Evolutionary conservation across 92 coral and sea anemone species (phyloP).

Genomic region (Plumapathes pennacea): DNA sequence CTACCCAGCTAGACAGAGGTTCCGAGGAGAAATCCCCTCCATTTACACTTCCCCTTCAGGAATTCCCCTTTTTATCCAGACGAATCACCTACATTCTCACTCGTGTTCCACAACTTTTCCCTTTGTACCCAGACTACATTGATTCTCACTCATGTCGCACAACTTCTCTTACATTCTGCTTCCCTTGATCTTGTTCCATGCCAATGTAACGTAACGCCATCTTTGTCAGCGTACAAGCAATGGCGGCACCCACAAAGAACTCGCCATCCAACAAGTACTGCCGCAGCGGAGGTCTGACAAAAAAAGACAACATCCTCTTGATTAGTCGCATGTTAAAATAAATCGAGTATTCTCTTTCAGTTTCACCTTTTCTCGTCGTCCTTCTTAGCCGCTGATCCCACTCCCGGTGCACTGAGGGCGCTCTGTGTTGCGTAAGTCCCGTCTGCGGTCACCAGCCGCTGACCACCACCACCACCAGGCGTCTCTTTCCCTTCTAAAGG

Average conservation of each 20-base stretch:
- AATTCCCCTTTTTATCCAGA: too few species aligned
- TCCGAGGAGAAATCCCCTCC: too few species aligned
- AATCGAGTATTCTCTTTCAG: not conserved
- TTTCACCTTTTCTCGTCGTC: constrained; percentile 74
- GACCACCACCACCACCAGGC: constrained; percentile 42
- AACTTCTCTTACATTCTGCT: constrained; percentile 94
- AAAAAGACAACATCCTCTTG: not conserved
- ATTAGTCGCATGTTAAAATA: not conserved
- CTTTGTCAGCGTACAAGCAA: constrained; percentile 88
- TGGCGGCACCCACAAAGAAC: constrained; percentile 97
- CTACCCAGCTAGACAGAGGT: too few species aligned
- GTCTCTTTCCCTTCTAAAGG: too few species aligned
- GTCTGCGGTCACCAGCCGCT: constrained; percentile 96
- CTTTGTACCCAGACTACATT: too few species aligned
- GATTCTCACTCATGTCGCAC: too few species aligned
- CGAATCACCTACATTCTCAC: too few species aligned
- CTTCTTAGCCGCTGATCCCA: constrained; percentile 67
- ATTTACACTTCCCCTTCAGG: too few species aligned
- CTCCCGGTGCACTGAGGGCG: constrained; percentile 82
- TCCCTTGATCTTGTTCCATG: constrained; percentile 70
- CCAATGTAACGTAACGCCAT: constrained; percentile 90
- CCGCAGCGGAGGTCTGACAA: constrained; percentile 87
- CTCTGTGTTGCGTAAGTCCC: constrained; percentile 99
- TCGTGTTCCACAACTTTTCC: too few species aligned
- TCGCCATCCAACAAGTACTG: constrained; percentile 96